Evolutionary conservation across 2,113 vertebrate genomes (phyloP).

Genomic region (Cochlearius cochlearius): DNA sequence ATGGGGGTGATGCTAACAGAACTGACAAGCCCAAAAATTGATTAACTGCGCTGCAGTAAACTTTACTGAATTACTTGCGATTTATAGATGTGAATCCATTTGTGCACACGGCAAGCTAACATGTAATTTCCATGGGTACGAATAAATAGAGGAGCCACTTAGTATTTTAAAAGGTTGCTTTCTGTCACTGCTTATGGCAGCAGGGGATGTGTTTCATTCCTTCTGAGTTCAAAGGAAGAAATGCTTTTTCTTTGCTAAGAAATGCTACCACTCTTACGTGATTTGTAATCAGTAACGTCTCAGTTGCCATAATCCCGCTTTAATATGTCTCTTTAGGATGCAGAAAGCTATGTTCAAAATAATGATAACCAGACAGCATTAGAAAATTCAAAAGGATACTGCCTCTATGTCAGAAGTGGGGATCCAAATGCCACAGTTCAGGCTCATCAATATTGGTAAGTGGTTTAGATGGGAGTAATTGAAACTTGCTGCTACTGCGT

Average conservation of each 20-base stretch:
- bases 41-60: not conserved
- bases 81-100: not conserved
- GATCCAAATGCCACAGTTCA: not conserved
- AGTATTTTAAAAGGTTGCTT: not conserved
- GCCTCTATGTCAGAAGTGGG: not conserved
- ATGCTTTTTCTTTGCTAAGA: not conserved
- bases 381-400: slow-evolving; percentile 23
- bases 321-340: slow-evolving; percentile 1
- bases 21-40: not conserved
- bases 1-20: not conserved
- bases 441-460: slow-evolving; percentile 23
- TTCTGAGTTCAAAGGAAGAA: not conserved
- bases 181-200: not conserved
- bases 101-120: not conserved
- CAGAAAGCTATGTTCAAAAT: not conserved
- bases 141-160: not conserved
- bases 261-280: not conserved
- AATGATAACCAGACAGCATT: not conserved
- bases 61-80: not conserved
- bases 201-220: not conserved
- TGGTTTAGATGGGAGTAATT: not conserved
- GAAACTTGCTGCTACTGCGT: not conserved
- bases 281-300: not conserved
- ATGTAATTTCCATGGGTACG: not conserved
- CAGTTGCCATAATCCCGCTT: not conserved